Evolutionary conservation across 2,797 vertebrate genomes (phyloP).

Genomic region (Ataeniobius toweri): DNA sequence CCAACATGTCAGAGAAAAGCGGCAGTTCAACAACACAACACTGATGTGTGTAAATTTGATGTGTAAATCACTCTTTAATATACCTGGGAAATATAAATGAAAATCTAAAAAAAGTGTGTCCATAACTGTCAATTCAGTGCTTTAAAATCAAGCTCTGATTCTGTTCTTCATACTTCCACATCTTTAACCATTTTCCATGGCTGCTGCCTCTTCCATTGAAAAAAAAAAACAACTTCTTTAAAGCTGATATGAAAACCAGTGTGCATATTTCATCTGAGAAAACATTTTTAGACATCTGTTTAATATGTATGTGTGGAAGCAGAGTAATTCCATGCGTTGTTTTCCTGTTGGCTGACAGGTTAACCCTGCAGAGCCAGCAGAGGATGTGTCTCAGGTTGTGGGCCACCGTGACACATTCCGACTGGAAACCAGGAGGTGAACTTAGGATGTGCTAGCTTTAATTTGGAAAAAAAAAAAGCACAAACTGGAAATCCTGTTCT

Average conservation of each 20-base stretch:
- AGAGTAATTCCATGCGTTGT: neutral
- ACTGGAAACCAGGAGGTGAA: constrained; percentile 62
- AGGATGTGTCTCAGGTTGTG: constrained; percentile 50
- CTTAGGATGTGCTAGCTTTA: constrained; percentile 52
- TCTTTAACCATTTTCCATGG: neutral
- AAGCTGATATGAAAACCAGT: neutral
- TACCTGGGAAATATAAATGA: neutral
- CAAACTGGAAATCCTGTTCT: constrained; percentile 72
- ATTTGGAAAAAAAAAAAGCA: constrained; percentile 55
- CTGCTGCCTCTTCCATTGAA: neutral
- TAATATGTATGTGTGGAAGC: constrained; percentile 1
- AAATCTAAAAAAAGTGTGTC: neutral
- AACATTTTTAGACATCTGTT: neutral
- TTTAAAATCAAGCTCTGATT: neutral
- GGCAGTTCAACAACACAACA: too few relatives aligned
- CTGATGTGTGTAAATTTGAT: too few relatives aligned
- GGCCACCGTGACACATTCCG: constrained; percentile 49
- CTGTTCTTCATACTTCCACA: neutral
- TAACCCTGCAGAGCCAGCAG: constrained; percentile 5
- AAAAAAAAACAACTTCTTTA: neutral
- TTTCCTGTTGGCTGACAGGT: constrained; percentile 55
- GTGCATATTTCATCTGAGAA: neutral
- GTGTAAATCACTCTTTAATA: too few relatives aligned
- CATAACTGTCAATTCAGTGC: too few relatives aligned
- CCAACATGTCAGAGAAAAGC: too few relatives aligned